These are phyloP conservation scores for Ophion slaviceki DNA, from an alignment of 2,888 invertebrate species.

Conservation along the genomic window DNA sequence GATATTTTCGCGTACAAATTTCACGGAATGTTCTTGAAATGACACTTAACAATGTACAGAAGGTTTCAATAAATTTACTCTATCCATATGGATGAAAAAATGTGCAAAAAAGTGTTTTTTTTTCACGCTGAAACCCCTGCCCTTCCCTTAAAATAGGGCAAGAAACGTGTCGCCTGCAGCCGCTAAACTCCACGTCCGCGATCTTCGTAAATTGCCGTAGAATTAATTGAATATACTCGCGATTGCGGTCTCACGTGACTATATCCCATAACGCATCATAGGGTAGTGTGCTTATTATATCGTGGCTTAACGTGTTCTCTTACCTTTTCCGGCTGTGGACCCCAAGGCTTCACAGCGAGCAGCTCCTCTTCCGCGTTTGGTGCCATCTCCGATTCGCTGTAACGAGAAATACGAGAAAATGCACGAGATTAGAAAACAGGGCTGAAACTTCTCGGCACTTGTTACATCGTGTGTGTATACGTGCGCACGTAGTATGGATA, in stretches of 20 bases:
- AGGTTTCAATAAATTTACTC: too few species aligned
- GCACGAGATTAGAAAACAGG: constrained; percentile 41
- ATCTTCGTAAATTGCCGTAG: constrained; percentile 41
- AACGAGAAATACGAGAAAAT: constrained; percentile 70
- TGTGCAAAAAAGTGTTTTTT: too few species aligned
- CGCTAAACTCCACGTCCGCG: too few species aligned
- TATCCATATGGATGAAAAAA: too few species aligned
- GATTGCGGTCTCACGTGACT: constrained; percentile 61
- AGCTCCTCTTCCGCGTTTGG: constrained; percentile 82
- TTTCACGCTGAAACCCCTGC: too few species aligned
- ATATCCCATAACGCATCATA: constrained; percentile 47
- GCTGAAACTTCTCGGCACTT: constrained; percentile 32
- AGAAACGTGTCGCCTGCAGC: too few species aligned
- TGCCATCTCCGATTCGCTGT: constrained; percentile 82
- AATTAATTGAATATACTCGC: constrained; percentile 67
- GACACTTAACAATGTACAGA: too few species aligned
- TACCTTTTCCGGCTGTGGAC: constrained; percentile 81
- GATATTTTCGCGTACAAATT: too few species aligned
- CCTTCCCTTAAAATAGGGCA: too few species aligned
- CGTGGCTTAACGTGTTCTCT: constrained; percentile 63
- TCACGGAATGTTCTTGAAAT: too few species aligned
- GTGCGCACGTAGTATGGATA: not conserved
- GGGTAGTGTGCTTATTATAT: constrained; percentile 27
- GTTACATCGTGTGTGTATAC: constrained; percentile 9
- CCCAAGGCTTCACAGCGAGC: constrained; percentile 80